Evolutionary conservation across 1,140 invertebrate genomes (phyloP), one percentile per base, ranked within the genome.

Genomic region (Temnothorax nylanderi): DNA sequence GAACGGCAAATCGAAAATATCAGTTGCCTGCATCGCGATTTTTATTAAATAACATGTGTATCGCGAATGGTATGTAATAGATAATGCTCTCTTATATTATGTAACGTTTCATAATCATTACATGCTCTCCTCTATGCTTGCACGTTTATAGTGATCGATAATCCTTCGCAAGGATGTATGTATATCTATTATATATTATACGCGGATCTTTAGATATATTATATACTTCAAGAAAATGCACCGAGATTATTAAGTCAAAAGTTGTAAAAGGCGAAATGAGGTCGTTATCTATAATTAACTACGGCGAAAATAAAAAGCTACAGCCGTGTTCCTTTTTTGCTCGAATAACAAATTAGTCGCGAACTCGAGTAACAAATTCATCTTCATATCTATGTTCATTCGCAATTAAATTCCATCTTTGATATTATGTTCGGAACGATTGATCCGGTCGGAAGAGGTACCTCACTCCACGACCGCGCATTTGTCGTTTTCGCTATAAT

Each of bases 371-470:
- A 51, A 51, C 71, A 56, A 49, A 56, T 56, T 76, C 51, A 58
- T 75, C 49, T 67, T 85, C 56, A 76, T 85, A 85, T 67, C 65
- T 69, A 37, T 49, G 74, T 85, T 85, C 80, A n/a, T 85, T 64
- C 21, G 51, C 88, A 86, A 90, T 90, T 87, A 90, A 90, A 86
- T 88, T 88, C 65, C 84, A 87, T 75, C 80, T 41, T 54, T 72
- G 89, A 62, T 77, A 51, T 85, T 75, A 64, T 56, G 37, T 32
- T 62, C 41, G 26, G 1, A 32, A 41, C 86, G 87, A 85, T 88
- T 80, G 88, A 89, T 89, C 88, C 41, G n/a, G 47, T 47, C 69
- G 60, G 49, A 65, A 78, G 82, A 56, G 82, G 18, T 54, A 13
- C 62, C 74, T 56, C 78, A 41, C 10, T 77, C 58, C 34, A 26